These are phyloP conservation scores for Drosophila repletoides DNA, from an alignment of 1,140 invertebrate genomes.

Conservation along the genomic window DNA sequence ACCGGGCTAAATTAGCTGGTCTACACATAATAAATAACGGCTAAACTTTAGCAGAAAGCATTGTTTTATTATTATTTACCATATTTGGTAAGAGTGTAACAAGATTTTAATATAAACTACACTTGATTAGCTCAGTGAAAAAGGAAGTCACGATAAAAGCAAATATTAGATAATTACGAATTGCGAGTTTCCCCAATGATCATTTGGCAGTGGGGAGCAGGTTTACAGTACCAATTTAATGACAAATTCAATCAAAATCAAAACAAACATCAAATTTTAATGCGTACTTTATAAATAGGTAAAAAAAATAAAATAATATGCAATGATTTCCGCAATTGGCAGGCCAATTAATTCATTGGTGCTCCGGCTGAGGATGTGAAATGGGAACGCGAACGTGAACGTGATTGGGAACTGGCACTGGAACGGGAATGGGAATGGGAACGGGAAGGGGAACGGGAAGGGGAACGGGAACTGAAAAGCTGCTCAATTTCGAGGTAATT, in stretches of 20 bases:
- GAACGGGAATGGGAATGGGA: neutral
- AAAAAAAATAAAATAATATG: conserved; percentile 5
- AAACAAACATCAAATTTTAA: conserved; percentile 6
- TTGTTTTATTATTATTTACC: neutral
- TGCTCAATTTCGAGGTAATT: conserved; percentile 23
- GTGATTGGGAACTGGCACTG: neutral
- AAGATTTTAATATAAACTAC: conserved; percentile 28
- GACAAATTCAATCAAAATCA: conserved; percentile 28
- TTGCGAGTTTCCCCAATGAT: neutral
- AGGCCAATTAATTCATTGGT: conserved; percentile 17
- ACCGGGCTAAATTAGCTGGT: too few relatives aligned
- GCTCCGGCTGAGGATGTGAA: conserved; percentile 4
- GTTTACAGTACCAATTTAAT: conserved; percentile 13
- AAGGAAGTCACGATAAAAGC: conserved; percentile 33
- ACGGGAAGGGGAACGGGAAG: too few relatives aligned
- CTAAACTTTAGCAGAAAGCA: too few relatives aligned
- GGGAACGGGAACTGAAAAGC: conserved; percentile 1
- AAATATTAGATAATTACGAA: conserved; percentile 6
- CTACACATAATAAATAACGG: too few relatives aligned
- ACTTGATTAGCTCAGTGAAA: conserved; percentile 24
- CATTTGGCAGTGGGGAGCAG: conserved; percentile 13
- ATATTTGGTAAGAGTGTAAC: conserved; percentile 19
- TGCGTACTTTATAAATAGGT: conserved; percentile 24
- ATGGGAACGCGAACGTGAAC: too few relatives aligned
- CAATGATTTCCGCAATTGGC: conserved; percentile 31